Percentiles rank a stretch among this genome's conserved stretches.
Conservation (phyloP, 2,797 vertebrate species). For the Ibycter americanus region DNA sequence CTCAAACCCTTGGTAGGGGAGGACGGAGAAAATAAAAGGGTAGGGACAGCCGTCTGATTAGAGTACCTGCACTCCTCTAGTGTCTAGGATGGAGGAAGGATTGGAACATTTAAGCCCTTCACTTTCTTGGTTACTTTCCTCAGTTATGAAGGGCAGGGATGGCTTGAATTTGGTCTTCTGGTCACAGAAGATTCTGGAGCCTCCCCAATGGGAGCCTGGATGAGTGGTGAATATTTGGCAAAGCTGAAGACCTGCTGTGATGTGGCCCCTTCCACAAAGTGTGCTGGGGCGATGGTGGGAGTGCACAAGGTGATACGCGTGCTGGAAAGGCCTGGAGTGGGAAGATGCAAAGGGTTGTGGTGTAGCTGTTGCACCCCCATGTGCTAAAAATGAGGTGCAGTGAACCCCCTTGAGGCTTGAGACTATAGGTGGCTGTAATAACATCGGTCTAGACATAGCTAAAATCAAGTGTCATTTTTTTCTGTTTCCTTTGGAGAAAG, state of each 20-base stretch:
- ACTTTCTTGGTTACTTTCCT: not conserved
- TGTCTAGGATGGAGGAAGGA: not conserved
- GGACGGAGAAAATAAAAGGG: not conserved
- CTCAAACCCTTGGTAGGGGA: not conserved
- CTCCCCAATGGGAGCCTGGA: not conserved
- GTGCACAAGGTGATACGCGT: fast-evolving
- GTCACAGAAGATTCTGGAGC: not conserved
- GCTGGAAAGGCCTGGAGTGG: not conserved
- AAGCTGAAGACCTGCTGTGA: not conserved
- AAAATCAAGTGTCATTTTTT: not conserved
- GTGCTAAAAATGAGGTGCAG: not conserved
- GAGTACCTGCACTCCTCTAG: not conserved
- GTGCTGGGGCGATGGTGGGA: not conserved
- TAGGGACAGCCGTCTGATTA: not conserved
- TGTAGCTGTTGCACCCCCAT: not conserved
- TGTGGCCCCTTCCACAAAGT: not conserved
- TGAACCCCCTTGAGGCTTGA: not conserved
- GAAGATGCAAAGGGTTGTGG: not conserved
- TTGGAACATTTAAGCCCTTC: not conserved
- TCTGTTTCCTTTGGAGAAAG: not conserved
- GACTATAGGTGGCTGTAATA: not conserved
- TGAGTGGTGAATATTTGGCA: not conserved
- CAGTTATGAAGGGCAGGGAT: not conserved
- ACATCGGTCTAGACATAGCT: not conserved
- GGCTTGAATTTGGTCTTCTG: not conserved